phyloP scores from a whole-genome alignment of 2,113 vertebrate genomes.

The Planiliza haematocheilus region DNA sequence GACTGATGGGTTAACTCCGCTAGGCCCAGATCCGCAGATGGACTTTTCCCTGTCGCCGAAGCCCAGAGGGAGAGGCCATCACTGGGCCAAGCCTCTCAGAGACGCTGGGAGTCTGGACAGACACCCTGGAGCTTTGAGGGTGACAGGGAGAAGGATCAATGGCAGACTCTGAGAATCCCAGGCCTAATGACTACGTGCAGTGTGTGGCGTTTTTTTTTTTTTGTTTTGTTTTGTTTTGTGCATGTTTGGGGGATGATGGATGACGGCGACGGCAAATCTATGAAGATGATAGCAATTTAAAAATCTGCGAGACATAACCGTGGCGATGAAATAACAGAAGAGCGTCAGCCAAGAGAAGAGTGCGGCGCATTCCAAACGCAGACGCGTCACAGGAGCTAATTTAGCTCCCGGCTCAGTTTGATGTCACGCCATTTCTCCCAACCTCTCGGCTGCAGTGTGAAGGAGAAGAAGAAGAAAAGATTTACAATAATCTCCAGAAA shows the following conservation, averaged over 20 bases:
- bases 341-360: neutral
- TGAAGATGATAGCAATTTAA: neutral
- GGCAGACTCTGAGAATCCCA: constrained; percentile 23
- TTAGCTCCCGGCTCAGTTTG: constrained; percentile 30
- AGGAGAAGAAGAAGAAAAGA: constrained; percentile 46
- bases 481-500: constrained; percentile 56
- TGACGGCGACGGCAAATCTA: constrained; percentile 28
- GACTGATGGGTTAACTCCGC: constrained; percentile 66
- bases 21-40: constrained; percentile 63
- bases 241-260: constrained; percentile 8
- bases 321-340: neutral
- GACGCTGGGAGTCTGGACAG: constrained; percentile 57
- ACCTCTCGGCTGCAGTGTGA: constrained; percentile 15
- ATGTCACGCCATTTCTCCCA: constrained; percentile 16
- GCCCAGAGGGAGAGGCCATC: constrained; percentile 62
- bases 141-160: constrained; percentile 55
- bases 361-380: neutral
- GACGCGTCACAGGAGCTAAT: constrained; percentile 22
- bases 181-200: constrained; percentile 21
- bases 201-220: neutral
- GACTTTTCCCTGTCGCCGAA: constrained; percentile 53
- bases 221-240: neutral
- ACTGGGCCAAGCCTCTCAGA: constrained; percentile 34
- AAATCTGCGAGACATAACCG: neutral
- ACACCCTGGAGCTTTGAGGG: constrained; percentile 52